phyloP scores from a whole-genome alignment of 2,797 vertebrate genomes.

The Pitangus sulphuratus region DNA sequence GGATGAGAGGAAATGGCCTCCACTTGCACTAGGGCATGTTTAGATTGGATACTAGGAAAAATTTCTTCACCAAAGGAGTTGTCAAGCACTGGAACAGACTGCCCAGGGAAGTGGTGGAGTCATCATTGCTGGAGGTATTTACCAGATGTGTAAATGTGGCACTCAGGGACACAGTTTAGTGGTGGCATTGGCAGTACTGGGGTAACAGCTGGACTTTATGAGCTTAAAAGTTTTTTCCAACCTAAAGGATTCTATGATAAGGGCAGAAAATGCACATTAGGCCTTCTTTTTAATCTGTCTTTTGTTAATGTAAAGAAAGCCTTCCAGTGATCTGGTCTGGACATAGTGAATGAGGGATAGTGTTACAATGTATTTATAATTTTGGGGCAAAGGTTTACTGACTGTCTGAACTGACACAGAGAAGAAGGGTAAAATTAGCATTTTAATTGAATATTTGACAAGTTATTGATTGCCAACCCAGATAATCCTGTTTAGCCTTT shows the following conservation, averaged over 20 bases:
- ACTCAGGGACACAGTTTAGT: background rate
- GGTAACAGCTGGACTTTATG: background rate
- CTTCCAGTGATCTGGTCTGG: background rate
- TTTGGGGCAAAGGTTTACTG: background rate
- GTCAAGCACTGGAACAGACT: background rate
- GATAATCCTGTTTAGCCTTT: background rate
- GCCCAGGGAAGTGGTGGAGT: background rate
- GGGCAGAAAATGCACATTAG: background rate
- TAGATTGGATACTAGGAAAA: background rate
- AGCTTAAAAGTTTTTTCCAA: background rate
- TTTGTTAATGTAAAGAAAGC: background rate
- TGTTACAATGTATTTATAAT: background rate
- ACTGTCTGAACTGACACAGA: background rate
- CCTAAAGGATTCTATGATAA: background rate
- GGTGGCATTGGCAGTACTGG: background rate
- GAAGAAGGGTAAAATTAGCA: background rate
- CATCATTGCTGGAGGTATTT: background rate
- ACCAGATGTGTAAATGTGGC: background rate
- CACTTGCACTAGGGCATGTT: background rate
- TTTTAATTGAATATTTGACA: background rate
- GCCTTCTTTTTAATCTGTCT: background rate
- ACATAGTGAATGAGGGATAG: background rate
- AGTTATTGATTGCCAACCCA: background rate
- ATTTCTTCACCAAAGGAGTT: background rate
- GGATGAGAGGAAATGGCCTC: background rate